Base-by-base conservation (phyloP, 1,140 invertebrate genomes). In the Grapholita molesta region DNA sequence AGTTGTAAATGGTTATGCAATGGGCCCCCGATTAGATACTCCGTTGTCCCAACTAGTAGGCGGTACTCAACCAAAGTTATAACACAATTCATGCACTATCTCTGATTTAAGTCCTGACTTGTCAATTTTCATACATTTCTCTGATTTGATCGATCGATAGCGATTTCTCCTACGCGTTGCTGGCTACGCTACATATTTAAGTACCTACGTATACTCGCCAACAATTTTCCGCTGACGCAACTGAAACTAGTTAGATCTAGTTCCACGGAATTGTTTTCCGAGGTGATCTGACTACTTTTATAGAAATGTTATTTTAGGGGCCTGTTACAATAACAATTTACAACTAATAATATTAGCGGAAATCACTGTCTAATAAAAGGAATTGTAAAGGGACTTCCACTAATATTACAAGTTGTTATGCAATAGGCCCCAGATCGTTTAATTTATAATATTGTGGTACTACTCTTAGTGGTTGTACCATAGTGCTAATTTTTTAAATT, bases 191-290 rank as follows among this genome's bases (percentile, higher is more conserved):
- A 71, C 67, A 69, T 67, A 71, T 68, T 38, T 33, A 52, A 68
- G 70, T 42, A 30, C 28, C 28, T 30, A 42, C 35, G 35, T 42
- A 42, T n/a, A 42, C 38, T 42, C 38, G 38, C 35, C 52, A 53
- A 66, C 64, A 72, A 66, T 72, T 72, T 71, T 68, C 70, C 67
- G 15, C 78, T 76, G 76, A 77, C 76, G 74, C 70, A 69, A 71
- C 65, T 72, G 35, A 70, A 74, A 73, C 70, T 69, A 70, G 35
- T 61, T 25, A 52, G 57, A 74, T 75, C 70, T 70, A 67, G 52
- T 73, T 65, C 69, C 70, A 65, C 11, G 53, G 70, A 71, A 80
- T 75, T 80, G 76, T 78, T 76, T 78, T 76, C 71, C 69, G 61
- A 77, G 73, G 73, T 57, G 68, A 32, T 70, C 65, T 64, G 23